phyloP scores from a whole-genome alignment of 2,888 invertebrate species.

The Strigamia transsilvanica region DNA sequence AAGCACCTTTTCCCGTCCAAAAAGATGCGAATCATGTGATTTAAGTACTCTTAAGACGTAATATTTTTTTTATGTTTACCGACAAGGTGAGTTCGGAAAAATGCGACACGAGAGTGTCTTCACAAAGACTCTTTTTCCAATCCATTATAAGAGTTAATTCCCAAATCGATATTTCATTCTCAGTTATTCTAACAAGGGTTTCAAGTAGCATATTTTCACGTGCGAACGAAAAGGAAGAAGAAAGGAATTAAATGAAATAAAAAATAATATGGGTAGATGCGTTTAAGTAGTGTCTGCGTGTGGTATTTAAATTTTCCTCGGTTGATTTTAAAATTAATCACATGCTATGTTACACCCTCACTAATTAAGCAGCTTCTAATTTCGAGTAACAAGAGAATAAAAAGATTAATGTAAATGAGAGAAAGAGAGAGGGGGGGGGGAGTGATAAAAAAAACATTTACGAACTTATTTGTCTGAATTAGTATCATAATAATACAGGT shows the following conservation, averaged over 20 bases:
- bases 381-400: constrained; percentile 18
- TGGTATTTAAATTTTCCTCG: constrained; percentile 10
- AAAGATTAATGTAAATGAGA: neutral
- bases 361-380: constrained; percentile 22
- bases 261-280: neutral
- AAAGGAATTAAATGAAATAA: neutral
- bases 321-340: constrained; percentile 28
- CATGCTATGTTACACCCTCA: constrained; percentile 10
- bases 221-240: neutral
- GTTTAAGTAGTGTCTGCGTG: neutral
- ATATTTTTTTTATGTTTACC: constrained; percentile 21
- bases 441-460: constrained; percentile 2
- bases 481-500: constrained; percentile 6
- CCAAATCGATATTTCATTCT: constrained; percentile 26
- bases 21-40: neutral
- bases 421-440: too few relatives aligned
- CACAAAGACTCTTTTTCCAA: constrained; percentile 15
- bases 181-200: constrained; percentile 9
- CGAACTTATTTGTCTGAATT: constrained; percentile 32
- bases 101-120: neutral
- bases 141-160: constrained; percentile 33
- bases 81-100: neutral
- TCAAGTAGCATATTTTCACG: neutral
- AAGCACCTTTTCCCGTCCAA: constrained; percentile 6
- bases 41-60: neutral